Percentiles rank a stretch among this genome's conserved stretches.
These are phyloP conservation scores for Chaitophorus viminalis DNA, from an alignment of 2,888 invertebrate genomes.

Conservation along the genomic window DNA sequence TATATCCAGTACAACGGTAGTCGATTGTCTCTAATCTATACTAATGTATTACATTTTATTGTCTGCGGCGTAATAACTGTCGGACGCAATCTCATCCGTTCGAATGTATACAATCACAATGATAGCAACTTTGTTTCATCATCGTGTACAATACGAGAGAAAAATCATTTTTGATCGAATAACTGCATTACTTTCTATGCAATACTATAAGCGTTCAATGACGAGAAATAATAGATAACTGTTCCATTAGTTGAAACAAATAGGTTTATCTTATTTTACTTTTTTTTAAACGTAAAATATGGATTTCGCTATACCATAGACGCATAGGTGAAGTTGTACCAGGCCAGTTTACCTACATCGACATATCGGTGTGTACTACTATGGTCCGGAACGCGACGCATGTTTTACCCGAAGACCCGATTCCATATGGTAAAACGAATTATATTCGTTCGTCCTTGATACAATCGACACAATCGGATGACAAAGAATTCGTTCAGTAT, in stretches of 20 bases:
- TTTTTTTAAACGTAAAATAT: background rate
- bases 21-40: background rate
- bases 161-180: background rate
- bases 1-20: background rate
- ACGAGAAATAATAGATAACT: background rate
- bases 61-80: background rate
- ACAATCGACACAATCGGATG: background rate
- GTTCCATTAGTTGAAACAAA: background rate
- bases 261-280: background rate
- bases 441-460: slow-evolving; percentile 4
- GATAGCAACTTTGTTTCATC: background rate
- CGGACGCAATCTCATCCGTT: background rate
- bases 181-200: background rate
- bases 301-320: background rate
- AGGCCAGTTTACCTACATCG: background rate
- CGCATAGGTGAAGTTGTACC: background rate
- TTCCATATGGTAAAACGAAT: background rate
- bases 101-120: background rate
- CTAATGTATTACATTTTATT: background rate
- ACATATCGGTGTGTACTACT: background rate
- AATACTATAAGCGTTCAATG: background rate
- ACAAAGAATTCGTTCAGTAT: background rate
- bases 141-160: background rate
- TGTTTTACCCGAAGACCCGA: background rate
- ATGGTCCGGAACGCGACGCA: background rate